Base-by-base conservation (phyloP, 2,888 invertebrate species). In the Andrena camellia region DNA sequence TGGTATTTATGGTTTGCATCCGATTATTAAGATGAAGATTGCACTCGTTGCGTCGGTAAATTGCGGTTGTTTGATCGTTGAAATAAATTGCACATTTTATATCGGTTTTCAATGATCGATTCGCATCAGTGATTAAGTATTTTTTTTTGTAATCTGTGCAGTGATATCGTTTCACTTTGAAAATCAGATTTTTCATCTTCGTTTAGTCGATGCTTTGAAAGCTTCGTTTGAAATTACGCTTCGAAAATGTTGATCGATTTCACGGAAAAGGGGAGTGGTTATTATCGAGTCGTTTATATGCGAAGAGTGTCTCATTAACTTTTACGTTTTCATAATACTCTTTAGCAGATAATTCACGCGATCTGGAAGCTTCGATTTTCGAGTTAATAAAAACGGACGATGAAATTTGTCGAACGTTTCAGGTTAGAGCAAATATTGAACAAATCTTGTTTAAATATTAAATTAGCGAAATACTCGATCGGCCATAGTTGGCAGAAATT, bases 271-370 rank as follows among this genome's bases (percentile, higher is more conserved):
- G 35, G 13, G 8, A 52, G 52, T 72, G 13, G n/a, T 59, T 48
- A 57, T 42, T 78, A 26, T 54, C 59, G 57, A 66, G 26, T 73
- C 33, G n/a, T 8, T n/a, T 66, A 62, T 78, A 50, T 54, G 52
- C 26, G 35, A 64, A 20, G 29, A 35, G 23, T 26, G 29, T 50
- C 70, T 64, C 26, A 73, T 78, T 60, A 69, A 78, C 33, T 69
- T 31, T 7, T 70, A 74, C 52, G 64, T 35, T 62, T 66, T 81
- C 66, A 81, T 63, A 69, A 78, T 57, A 23, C 5, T 60, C 57
- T 74, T 78, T 79, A 79, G 81, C 81, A 70, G 66, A 59, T 69
- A 33, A 10, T 62, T 52, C 23, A 17, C 17, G 17, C 42, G 52
- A 64, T 64, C 64, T 54, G 60, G n/a, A 60, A 73, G 68, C 57